Conservation (phyloP, 2,888 invertebrate genomes). For the Eupithecia insigniata region DNA sequence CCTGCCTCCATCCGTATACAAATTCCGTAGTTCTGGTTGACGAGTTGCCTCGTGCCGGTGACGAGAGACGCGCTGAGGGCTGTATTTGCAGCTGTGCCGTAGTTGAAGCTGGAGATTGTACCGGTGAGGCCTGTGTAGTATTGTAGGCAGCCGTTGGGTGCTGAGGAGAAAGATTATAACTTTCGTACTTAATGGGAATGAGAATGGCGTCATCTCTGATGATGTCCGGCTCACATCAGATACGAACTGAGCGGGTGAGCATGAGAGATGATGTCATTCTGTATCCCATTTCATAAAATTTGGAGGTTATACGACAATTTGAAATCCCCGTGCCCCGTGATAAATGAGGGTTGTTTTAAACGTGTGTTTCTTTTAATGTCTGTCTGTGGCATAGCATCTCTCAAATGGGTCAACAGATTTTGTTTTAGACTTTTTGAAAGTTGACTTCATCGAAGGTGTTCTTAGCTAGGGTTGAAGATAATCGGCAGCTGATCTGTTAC, state of each 20-base stretch:
- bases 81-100: slow-evolving; percentile 86
- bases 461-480: neutral
- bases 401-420: too few species aligned
- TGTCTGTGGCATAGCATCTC: too few species aligned
- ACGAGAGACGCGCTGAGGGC: slow-evolving; percentile 81
- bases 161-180: slow-evolving; percentile 67
- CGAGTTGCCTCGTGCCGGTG: slow-evolving; percentile 88
- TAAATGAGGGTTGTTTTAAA: too few species aligned
- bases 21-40: slow-evolving; percentile 89
- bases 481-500: neutral
- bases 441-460: too few species aligned
- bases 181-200: neutral
- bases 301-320: too few species aligned
- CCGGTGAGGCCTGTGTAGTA: slow-evolving; percentile 87
- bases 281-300: too few species aligned
- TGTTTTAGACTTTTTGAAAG: too few species aligned
- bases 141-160: slow-evolving; percentile 91
- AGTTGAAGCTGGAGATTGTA: slow-evolving; percentile 90
- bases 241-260: too few species aligned
- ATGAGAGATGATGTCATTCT: too few species aligned
- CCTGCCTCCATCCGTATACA: slow-evolving; percentile 90
- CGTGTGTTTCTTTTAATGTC: too few species aligned
- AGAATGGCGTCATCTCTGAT: neutral
- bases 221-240: neutral
- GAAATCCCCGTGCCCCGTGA: too few species aligned